Conservation (phyloP, 53 echinoderm and acorn worm genomes). For the Glandiceps talaboti region DNA sequence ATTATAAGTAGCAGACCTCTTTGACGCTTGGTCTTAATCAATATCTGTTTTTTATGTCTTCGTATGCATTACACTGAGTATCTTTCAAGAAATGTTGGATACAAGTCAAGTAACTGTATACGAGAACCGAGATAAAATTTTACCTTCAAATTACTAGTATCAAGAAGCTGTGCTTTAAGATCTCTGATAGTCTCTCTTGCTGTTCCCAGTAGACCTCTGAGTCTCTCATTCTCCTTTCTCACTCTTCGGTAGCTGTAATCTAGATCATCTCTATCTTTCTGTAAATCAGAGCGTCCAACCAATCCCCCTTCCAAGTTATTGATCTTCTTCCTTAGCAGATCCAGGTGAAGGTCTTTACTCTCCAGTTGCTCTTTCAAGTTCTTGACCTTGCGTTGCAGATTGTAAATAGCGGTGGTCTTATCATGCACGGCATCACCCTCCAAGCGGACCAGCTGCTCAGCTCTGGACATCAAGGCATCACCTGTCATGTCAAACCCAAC, state of each 20-base stretch:
- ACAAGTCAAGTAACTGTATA: too few relatives aligned
- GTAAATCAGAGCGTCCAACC: slow-evolving; percentile 60
- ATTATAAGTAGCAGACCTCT: too few relatives aligned
- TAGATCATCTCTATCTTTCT: slow-evolving; percentile 81
- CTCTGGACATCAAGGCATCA: slow-evolving; percentile 74
- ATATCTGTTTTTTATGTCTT: too few relatives aligned
- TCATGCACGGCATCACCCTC: slow-evolving; percentile 66
- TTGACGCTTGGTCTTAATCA: background rate
- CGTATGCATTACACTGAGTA: too few relatives aligned
- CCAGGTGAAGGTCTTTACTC: slow-evolving; percentile 97
- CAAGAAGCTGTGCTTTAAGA: slow-evolving; percentile 81
- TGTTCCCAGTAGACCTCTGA: slow-evolving; percentile 53
- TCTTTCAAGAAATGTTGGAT: too few relatives aligned
- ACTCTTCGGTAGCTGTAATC: slow-evolving; percentile 65
- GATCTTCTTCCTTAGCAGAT: slow-evolving; percentile 97
- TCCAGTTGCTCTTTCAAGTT: slow-evolving; percentile 64
- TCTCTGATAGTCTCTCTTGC: slow-evolving; percentile 76
- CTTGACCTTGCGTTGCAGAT: slow-evolving; percentile 82
- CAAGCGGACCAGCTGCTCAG: slow-evolving; percentile 68
- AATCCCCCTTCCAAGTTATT: slow-evolving; percentile 64
- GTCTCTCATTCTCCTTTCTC: slow-evolving; percentile 75
- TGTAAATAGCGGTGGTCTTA: slow-evolving; percentile 87
- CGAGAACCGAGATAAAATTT: too few relatives aligned
- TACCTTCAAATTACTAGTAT: slow-evolving; percentile 88
- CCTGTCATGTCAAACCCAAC: slow-evolving; percentile 91